Conservation (phyloP, 2,888 invertebrate genomes). For the Exocentrus adspersus region DNA sequence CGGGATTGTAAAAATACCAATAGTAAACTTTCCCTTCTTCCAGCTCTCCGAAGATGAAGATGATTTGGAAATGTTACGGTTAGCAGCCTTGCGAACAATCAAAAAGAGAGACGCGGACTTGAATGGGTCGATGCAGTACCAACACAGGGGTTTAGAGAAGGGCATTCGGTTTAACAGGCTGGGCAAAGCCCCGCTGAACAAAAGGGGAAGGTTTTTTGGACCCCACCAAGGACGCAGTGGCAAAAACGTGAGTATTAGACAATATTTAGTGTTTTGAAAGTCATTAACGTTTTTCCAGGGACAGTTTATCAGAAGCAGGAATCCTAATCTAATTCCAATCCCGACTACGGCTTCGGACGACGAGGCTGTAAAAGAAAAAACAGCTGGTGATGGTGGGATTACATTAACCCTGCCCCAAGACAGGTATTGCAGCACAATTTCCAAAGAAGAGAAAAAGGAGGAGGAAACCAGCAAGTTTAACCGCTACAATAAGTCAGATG, state of each 20-base stretch:
- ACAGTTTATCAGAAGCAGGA: conserved; percentile 54
- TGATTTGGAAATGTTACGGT: conserved; percentile 65
- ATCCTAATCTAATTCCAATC: conserved; percentile 66
- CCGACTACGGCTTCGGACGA: conserved; percentile 60
- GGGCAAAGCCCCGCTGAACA: conserved; percentile 37
- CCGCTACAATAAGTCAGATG: conserved; percentile 64
- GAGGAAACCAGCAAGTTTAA: conserved; percentile 63
- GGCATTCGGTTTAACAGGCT: conserved; percentile 29
- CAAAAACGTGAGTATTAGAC: conserved; percentile 47
- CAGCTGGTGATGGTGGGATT: conserved; percentile 28
- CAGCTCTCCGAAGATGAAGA: conserved; percentile 64
- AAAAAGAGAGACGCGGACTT: conserved; percentile 46
- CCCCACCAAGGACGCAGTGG: conserved; percentile 37
- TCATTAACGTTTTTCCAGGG: conserved; percentile 47
- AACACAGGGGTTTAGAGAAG: conserved; percentile 15
- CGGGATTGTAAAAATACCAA: conserved; percentile 41
- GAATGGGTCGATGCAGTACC: conserved; percentile 14
- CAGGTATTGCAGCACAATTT: conserved; percentile 48
- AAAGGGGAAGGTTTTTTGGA: conserved; percentile 45
- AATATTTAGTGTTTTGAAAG: not conserved
- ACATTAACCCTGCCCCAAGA: conserved; percentile 58
- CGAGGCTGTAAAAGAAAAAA: conserved; percentile 33
- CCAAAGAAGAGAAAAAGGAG: conserved; percentile 39
- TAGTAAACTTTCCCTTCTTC: conserved; percentile 48
- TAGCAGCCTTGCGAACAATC: conserved; percentile 65